Conservation (phyloP, 2,888 invertebrate genomes). For the Cyclophora punctaria region DNA sequence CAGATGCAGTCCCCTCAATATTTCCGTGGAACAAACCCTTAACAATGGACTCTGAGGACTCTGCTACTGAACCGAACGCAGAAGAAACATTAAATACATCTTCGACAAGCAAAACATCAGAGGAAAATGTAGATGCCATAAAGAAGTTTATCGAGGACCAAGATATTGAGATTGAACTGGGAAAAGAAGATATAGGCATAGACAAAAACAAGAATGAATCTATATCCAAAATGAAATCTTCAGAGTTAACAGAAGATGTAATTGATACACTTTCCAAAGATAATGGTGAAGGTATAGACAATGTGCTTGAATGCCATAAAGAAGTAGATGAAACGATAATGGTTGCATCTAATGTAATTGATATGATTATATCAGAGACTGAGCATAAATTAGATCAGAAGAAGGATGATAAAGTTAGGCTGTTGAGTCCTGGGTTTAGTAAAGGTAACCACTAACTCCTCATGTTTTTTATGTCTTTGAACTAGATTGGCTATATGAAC, state of each 20-base stretch:
- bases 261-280: conserved; percentile 7
- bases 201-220: not conserved
- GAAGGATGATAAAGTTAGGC: conserved; percentile 18
- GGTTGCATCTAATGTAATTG: conserved; percentile 48
- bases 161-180: conserved; percentile 29
- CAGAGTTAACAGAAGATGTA: conserved; percentile 1
- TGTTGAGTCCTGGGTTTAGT: too few species aligned
- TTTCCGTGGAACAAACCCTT: conserved; percentile 74
- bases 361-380: conserved; percentile 49
- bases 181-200: too few species aligned
- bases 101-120: conserved; percentile 38
- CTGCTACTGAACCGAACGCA: conserved; percentile 3
- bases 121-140: conserved; percentile 61
- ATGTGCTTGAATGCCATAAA: not conserved
- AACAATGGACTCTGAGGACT: conserved; percentile 23
- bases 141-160: conserved; percentile 55
- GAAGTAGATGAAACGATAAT: conserved; percentile 28
- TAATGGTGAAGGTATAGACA: conserved; percentile 4
- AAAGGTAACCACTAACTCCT: too few species aligned
- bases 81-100: conserved; percentile 18
- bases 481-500: too few species aligned
- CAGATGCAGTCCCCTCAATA: conserved; percentile 82
- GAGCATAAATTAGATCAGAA: conserved; percentile 36
- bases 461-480: too few species aligned
- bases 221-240: not conserved